Evolutionary conservation across 2,113 vertebrate genomes (phyloP).

Genomic region (Psettodes erumei): DNA sequence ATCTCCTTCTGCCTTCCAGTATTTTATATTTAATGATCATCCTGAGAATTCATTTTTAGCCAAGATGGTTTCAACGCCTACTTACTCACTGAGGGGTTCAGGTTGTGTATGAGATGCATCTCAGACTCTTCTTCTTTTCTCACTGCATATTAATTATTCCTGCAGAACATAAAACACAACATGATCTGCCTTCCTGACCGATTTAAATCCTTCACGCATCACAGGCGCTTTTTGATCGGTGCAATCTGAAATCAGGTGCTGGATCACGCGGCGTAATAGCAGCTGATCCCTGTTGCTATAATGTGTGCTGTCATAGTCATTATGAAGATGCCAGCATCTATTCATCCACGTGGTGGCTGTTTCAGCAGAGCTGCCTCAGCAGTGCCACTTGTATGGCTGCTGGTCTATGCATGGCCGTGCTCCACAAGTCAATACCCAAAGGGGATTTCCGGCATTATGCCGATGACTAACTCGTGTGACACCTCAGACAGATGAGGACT

Average conservation of each 20-base stretch:
- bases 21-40: background rate
- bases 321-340: constrained; percentile 68
- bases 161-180: constrained; percentile 17
- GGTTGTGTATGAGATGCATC: constrained; percentile 9
- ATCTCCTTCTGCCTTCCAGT: background rate
- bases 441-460: constrained; percentile 53
- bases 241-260: constrained; percentile 51
- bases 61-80: background rate
- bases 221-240: constrained; percentile 46
- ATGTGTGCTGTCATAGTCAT: constrained; percentile 69
- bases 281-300: constrained; percentile 54
- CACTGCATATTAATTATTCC: constrained; percentile 27
- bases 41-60: background rate
- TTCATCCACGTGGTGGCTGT: constrained; percentile 36
- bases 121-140: background rate
- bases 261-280: constrained; percentile 3
- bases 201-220: constrained; percentile 16
- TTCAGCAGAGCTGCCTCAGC: constrained; percentile 42
- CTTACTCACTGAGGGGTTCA: background rate
- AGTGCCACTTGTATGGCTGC: constrained; percentile 67
- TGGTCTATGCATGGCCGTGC: constrained; percentile 55
- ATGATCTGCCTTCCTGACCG: background rate
- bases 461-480: constrained; percentile 57
- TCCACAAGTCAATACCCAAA: constrained; percentile 44
- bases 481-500: constrained; percentile 59